These are phyloP conservation scores for Sphaerodactylus townsendi DNA, from an alignment of 2,113 vertebrate genomes.

Conservation along the genomic window DNA sequence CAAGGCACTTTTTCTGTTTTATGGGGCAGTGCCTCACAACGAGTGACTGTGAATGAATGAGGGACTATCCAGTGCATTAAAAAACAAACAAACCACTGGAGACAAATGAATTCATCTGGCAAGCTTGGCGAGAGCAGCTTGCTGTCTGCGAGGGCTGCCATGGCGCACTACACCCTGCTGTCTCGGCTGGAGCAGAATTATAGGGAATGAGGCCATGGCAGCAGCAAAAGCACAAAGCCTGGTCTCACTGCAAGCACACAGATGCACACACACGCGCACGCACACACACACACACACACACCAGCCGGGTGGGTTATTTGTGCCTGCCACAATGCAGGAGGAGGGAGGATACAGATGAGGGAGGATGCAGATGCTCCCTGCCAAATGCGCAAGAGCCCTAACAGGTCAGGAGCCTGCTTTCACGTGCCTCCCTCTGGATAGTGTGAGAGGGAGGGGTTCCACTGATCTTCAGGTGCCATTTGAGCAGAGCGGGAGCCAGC, in stretches of 20 bases:
- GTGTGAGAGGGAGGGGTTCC: not conserved
- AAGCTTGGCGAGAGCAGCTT: not conserved
- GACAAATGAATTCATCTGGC: constrained; percentile 43
- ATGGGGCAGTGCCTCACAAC: too few relatives aligned
- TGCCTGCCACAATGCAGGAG: not conserved
- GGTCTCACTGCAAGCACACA: not conserved
- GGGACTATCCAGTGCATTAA: not conserved
- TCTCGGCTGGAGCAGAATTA: not conserved
- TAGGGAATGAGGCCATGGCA: too few relatives aligned
- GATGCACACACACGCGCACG: not conserved
- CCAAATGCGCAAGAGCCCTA: not conserved
- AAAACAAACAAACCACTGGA: not conserved
- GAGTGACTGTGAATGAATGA: fast-evolving
- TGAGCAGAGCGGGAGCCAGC: not conserved
- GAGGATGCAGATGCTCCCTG: too few relatives aligned
- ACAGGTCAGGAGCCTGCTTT: too few relatives aligned
- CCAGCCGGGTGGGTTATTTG: not conserved
- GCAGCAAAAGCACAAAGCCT: not conserved
- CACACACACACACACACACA: not conserved
- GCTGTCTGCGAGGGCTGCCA: not conserved
- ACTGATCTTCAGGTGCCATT: not conserved
- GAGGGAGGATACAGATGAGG: too few relatives aligned
- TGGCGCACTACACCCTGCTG: not conserved
- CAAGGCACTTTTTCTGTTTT: not conserved
- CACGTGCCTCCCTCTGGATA: not conserved